These are phyloP conservation scores for Hybognathus amarus DNA, from an alignment of 2,797 vertebrate genomes.

Conservation along the genomic window DNA sequence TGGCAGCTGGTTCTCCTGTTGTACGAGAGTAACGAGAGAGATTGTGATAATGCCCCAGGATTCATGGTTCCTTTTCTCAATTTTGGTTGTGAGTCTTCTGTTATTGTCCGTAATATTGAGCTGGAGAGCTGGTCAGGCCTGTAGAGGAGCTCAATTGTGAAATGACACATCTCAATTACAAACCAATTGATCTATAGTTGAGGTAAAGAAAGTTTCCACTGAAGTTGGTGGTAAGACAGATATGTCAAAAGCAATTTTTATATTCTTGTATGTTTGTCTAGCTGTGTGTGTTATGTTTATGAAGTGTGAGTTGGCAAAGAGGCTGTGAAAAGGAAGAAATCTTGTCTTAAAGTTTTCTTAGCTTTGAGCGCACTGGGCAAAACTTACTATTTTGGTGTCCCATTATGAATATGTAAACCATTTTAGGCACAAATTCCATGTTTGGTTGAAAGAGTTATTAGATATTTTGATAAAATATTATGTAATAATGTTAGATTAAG, in stretches of 20 bases:
- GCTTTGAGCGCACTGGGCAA: background rate
- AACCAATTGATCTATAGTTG: background rate
- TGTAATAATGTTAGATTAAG: background rate
- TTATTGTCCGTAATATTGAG: slow-evolving; percentile 28
- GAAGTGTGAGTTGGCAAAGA: slow-evolving; percentile 34
- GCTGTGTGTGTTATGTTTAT: slow-evolving; percentile 16
- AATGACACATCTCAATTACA: background rate
- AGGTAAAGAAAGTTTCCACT: background rate
- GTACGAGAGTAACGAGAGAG: slow-evolving; percentile 18
- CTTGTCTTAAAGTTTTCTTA: slow-evolving; percentile 13
- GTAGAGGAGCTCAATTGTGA: slow-evolving; percentile 1
- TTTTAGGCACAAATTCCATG: background rate
- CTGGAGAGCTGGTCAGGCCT: slow-evolving; percentile 11
- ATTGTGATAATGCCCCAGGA: slow-evolving; percentile 32
- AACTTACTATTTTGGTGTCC: background rate
- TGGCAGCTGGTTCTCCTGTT: slow-evolving; percentile 36
- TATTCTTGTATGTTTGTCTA: slow-evolving; percentile 15
- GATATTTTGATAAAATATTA: background rate
- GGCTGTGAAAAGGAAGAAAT: slow-evolving; percentile 22
- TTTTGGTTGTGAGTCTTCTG: slow-evolving; percentile 48
- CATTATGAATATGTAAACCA: background rate
- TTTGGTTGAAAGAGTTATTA: background rate
- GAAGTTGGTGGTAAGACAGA: background rate
- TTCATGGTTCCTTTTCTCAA: slow-evolving; percentile 49
- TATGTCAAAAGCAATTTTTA: background rate